Percentiles rank a stretch among this genome's conserved stretches.
Conservation (phyloP, 2,113 vertebrate genomes). For the Psilopogon haemacephalus region DNA sequence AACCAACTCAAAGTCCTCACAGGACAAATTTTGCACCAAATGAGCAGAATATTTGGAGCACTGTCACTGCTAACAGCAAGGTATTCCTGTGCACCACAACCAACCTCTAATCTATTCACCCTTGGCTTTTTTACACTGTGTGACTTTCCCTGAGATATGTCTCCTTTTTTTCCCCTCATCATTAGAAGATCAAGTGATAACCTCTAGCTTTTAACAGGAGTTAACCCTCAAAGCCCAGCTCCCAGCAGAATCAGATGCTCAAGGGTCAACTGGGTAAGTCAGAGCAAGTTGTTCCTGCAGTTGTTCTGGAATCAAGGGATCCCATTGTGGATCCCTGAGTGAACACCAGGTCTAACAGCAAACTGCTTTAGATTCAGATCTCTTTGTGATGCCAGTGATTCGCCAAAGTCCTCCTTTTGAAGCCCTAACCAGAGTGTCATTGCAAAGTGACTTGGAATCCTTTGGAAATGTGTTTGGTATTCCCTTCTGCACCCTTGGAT, state of each 20-base stretch:
- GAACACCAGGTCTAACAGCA: not conserved
- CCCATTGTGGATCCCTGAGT: not conserved
- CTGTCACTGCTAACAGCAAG: not conserved
- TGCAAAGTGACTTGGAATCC: not conserved
- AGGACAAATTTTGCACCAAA: not conserved
- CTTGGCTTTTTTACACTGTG: not conserved
- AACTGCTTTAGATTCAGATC: not conserved
- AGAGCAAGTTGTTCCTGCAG: not conserved
- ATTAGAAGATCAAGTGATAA: not conserved
- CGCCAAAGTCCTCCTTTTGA: too few relatives aligned
- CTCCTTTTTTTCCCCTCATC: not conserved
- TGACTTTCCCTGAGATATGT: not conserved
- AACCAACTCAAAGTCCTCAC: conserved; percentile 19
- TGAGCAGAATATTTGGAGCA: not conserved
- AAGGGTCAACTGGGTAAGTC: not conserved
- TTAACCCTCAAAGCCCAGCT: not conserved
- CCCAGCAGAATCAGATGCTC: not conserved
- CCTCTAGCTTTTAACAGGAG: not conserved
- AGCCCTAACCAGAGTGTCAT: not conserved
- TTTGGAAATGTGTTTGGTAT: not conserved
- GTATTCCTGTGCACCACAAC: not conserved
- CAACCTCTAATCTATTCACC: not conserved
- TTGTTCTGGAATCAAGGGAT: not conserved
- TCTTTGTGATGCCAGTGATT: not conserved
- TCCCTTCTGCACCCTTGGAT: not conserved